These are phyloP conservation scores for Ondatra zibethicus DNA, from an alignment of 2,113 vertebrate genomes.

Conservation along the genomic window DNA sequence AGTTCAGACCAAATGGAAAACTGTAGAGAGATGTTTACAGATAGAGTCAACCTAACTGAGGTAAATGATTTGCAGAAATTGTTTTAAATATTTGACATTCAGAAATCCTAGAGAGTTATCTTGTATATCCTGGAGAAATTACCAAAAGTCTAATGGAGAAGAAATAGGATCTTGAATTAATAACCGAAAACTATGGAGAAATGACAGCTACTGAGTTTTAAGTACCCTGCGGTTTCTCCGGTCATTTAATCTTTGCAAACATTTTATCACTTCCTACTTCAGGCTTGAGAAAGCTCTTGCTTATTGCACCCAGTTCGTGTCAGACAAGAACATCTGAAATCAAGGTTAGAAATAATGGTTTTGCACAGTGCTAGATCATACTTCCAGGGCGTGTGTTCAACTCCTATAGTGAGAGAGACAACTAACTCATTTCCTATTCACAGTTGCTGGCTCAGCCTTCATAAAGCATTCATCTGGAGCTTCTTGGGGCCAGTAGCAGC, in stretches of 20 bases:
- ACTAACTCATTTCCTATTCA: not conserved
- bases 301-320: not conserved
- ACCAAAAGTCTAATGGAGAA: not conserved
- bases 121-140: not conserved
- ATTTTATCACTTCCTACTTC: not conserved
- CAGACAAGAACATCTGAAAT: not conserved
- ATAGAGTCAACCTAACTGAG: not conserved
- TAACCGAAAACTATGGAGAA: not conserved
- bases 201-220: not conserved
- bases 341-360: not conserved
- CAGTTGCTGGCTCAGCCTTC: slow-evolving; percentile 88
- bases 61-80: not conserved
- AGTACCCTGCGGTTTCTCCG: not conserved
- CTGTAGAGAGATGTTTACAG: not conserved
- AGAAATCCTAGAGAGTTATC: not conserved
- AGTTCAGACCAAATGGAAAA: not conserved
- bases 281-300: not conserved
- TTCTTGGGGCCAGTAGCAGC: slow-evolving; percentile 86
- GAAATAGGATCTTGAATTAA: not conserved
- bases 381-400: not conserved
- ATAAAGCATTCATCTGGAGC: slow-evolving; percentile 86
- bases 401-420: not conserved
- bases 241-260: not conserved
- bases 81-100: not conserved
- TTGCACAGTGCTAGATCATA: not conserved